Percentiles rank a stretch among this genome's conserved stretches.
Evolutionary conservation across 2,797 vertebrate genomes (phyloP).

Genomic region (Coendou prehensilis): DNA sequence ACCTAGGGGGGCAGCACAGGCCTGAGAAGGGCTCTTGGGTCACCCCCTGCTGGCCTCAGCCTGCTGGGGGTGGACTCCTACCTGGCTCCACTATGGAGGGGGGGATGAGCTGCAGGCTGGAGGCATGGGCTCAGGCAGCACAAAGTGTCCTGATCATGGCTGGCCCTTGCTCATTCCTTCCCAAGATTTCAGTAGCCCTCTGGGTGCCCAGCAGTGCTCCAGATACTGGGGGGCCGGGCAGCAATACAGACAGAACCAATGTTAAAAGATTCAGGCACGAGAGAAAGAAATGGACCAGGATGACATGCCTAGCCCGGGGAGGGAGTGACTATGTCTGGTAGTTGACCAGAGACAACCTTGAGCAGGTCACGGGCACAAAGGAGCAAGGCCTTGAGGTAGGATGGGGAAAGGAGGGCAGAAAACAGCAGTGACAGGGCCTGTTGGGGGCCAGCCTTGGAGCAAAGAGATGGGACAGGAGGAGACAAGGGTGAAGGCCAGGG

Average conservation of each 20-base stretch:
- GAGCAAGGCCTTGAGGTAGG: too few relatives aligned
- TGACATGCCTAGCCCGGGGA: fast-evolving
- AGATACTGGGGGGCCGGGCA: neutral
- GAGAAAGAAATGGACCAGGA: neutral
- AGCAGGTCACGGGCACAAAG: neutral
- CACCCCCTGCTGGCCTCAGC: neutral
- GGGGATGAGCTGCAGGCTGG: neutral
- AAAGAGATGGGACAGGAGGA: neutral
- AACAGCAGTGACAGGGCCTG: neutral
- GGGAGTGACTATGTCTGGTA: fast-evolving
- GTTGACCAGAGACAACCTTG: neutral
- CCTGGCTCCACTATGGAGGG: fast-evolving
- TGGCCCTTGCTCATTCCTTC: neutral
- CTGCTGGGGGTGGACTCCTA: neutral
- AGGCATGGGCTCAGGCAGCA: neutral
- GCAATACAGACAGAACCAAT: too few relatives aligned
- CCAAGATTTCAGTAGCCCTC: neutral
- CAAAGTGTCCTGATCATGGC: too few relatives aligned
- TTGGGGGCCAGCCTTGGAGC: neutral
- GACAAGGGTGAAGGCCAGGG: neutral
- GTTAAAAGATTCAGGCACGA: fast-evolving
- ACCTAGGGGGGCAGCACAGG: slow-evolving; percentile 84
- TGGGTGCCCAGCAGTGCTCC: neutral
- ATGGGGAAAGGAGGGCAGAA: neutral
- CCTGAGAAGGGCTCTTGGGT: neutral